Evolutionary conservation across 1,140 invertebrate genomes (phyloP).

Genomic region (Drosophila rhopaloa): DNA sequence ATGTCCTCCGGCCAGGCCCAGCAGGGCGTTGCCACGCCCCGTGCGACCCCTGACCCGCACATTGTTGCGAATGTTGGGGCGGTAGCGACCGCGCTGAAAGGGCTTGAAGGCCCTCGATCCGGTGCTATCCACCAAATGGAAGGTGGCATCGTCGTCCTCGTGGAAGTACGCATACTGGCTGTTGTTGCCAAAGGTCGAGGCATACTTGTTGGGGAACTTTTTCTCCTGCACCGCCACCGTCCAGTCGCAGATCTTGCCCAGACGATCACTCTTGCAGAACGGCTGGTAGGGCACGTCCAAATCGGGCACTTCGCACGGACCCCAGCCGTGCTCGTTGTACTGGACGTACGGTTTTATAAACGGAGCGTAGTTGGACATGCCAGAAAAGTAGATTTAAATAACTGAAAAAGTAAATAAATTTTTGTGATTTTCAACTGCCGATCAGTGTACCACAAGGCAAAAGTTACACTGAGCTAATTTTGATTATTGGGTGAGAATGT

Average conservation of each 20-base stretch:
- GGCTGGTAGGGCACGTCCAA: constrained; percentile 99
- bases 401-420: not conserved
- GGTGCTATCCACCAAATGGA: constrained; percentile 97
- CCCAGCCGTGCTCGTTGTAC: constrained; percentile 91
- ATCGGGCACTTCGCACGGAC: constrained; percentile 95
- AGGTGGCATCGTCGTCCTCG: constrained; percentile 98
- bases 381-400: not conserved
- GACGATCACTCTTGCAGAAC: constrained; percentile 97
- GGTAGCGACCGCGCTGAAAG: constrained; percentile 94
- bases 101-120: constrained; percentile 89
- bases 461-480: constrained; percentile 11
- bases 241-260: constrained; percentile 99
- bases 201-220: constrained; percentile 95
- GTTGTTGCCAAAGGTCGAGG: constrained; percentile 97
- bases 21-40: constrained; percentile 86
- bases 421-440: not conserved
- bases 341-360: constrained; percentile 78
- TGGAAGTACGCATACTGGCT: constrained; percentile 99
- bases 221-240: constrained; percentile 96
- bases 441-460: not conserved
- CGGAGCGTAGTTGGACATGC: constrained; percentile 47
- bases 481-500: too few relatives aligned
- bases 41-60: constrained; percentile 87
- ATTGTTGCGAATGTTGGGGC: constrained; percentile 91
- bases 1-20: constrained; percentile 69